phyloP scores from a whole-genome alignment of 2,888 invertebrate genomes.

The Mallateleia sp. region DNA sequence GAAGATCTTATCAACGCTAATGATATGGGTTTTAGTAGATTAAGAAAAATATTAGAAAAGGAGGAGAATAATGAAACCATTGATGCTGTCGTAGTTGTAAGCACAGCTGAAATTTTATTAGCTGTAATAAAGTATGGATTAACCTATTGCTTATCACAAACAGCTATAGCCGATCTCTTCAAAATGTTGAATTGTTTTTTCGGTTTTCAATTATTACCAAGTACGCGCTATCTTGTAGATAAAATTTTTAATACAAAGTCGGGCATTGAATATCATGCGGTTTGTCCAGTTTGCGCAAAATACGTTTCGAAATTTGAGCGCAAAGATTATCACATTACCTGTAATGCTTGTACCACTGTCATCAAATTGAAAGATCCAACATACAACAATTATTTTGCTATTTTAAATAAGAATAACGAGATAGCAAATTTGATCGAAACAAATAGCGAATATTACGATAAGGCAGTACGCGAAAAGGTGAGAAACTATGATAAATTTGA shows the following conservation, averaged over 20 bases:
- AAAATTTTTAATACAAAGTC: slow-evolving; percentile 3
- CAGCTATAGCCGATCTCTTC: slow-evolving; percentile 8
- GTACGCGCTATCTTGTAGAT: slow-evolving; percentile 12
- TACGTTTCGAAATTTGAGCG: slow-evolving; percentile 1
- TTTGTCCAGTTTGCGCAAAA: slow-evolving; percentile 1
- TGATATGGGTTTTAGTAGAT: too few species aligned
- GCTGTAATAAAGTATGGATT: slow-evolving; percentile 9
- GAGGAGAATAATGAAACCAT: too few species aligned
- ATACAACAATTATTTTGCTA: background rate
- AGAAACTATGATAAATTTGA: background rate
- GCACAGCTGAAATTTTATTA: slow-evolving; percentile 9
- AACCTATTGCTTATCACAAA: background rate
- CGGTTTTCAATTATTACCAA: slow-evolving; percentile 6
- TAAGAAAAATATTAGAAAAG: too few species aligned
- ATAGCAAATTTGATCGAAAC: background rate
- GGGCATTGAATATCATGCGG: slow-evolving; percentile 13
- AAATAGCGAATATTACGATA: slow-evolving; percentile 1
- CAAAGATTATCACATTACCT: background rate
- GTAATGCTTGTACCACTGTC: background rate
- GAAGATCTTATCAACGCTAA: too few species aligned
- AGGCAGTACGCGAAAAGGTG: background rate
- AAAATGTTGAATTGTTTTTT: slow-evolving; percentile 19
- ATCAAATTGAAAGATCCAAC: background rate
- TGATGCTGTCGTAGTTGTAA: background rate
- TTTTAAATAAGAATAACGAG: background rate